Base-by-base conservation (phyloP, 2,888 invertebrate genomes). In the Diplazon laetatorius region DNA sequence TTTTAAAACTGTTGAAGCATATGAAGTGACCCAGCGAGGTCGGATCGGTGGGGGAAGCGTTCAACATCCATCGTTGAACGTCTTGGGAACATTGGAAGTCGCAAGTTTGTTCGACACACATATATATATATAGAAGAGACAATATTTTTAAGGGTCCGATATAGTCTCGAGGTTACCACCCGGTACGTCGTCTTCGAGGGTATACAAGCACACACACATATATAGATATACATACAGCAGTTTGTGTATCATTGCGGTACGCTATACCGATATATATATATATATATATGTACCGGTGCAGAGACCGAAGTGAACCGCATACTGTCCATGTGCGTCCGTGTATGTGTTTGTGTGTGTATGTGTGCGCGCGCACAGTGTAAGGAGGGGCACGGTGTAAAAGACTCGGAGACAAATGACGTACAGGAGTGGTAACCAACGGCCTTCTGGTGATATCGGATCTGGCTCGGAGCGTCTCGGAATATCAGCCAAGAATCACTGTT, bases 401-500 rank as follows among this genome's bases (percentile, higher is more conserved):
- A 85, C 82, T 80, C 80, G 80, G 87, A 88, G 87, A 89, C 88
- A 88, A 89, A 89, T 88, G 88, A 88, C 86, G 87, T 89, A 88
- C 88, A 89, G 86, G 84, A 88, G 89, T 87, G 89, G 88, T 86
- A 87, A 89, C 84, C 86, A 86, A 86, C 85, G 84, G 85, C 86
- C 84, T 85, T 83, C 85, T 85, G 84, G 86, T 86, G 86, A 87
- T 88, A 88, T 89, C 88, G 87, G 87, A 88, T 88, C 87, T 86
- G 83, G 82, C 85, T 84, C 80, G 77, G 73, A 81, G 81, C 83
- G 81, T 84, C 85, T 79, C 82, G 83, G 82, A 83, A 82, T 87
- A 87, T 87, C 85, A 84, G 84, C 83, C 82, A 79, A 81, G 81
- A 79, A 85, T 83, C 83, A 83, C 83, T 86, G 81, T 82, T 82